These are phyloP conservation scores for Clarias platycephalus DNA, from an alignment of 2,797 vertebrate species.

Conservation along the genomic window DNA sequence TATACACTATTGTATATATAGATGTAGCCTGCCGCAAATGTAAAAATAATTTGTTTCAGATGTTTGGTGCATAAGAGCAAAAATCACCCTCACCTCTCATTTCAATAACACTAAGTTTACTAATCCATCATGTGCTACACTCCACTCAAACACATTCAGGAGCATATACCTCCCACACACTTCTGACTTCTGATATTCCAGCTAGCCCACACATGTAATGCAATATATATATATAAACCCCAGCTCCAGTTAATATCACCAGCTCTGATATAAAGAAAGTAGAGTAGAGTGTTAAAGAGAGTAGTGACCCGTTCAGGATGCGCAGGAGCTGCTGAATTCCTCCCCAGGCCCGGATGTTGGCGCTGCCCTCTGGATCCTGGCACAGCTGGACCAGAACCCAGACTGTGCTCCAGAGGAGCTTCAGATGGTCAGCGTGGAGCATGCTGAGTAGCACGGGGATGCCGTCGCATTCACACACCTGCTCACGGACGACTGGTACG, in stretches of 20 bases:
- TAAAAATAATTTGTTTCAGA: too few relatives aligned
- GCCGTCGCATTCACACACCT: conserved; percentile 83
- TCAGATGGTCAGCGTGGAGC: conserved; percentile 82
- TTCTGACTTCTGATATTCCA: background rate
- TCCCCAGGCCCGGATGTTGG: conserved; percentile 85
- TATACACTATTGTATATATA: too few relatives aligned
- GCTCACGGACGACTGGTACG: conserved; percentile 76
- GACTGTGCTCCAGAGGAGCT: conserved; percentile 84
- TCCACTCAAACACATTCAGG: too few relatives aligned
- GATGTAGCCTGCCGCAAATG: too few relatives aligned
- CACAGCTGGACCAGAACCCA: conserved; percentile 93
- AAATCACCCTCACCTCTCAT: too few relatives aligned
- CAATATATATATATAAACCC: background rate
- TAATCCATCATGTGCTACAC: too few relatives aligned
- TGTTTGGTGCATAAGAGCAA: too few relatives aligned
- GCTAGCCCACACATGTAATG: background rate
- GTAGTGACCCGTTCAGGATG: conserved; percentile 77
- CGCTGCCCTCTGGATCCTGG: conserved; percentile 81
- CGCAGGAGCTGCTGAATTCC: conserved; percentile 87
- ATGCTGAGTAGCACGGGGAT: conserved; percentile 85
- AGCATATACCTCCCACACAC: too few relatives aligned
- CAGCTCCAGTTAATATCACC: background rate
- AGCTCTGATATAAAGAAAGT: background rate
- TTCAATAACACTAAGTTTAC: too few relatives aligned
- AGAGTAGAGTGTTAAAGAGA: background rate